These are phyloP conservation scores for Hybognathus amarus DNA, from an alignment of 2,797 vertebrate species.

Conservation along the genomic window DNA sequence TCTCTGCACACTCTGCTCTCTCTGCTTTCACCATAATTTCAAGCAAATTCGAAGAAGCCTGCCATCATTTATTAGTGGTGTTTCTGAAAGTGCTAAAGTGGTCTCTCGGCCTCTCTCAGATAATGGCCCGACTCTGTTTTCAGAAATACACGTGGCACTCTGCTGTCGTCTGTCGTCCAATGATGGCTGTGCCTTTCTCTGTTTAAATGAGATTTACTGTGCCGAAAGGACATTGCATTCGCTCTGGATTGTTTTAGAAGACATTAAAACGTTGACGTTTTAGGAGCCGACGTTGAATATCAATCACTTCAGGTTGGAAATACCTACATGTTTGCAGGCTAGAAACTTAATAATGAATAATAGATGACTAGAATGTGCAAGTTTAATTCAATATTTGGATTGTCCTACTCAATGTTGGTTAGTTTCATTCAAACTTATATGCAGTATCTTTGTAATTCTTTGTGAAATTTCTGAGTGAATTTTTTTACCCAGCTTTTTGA, in stretches of 20 bases:
- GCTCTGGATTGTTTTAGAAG: not conserved
- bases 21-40: constrained; percentile 9
- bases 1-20: not conserved
- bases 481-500: not conserved
- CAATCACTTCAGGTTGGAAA: not conserved
- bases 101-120: not conserved
- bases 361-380: not conserved
- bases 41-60: constrained; percentile 20
- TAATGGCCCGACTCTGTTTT: constrained; percentile 28
- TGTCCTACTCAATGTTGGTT: not conserved
- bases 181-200: not conserved
- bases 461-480: not conserved
- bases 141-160: not conserved
- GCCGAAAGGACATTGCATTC: not conserved
- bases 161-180: not conserved
- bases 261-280: not conserved
- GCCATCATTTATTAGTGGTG: constrained; percentile 12
- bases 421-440: not conserved
- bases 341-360: not conserved
- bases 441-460: not conserved
- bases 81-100: constrained; percentile 33
- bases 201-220: constrained; percentile 16
- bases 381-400: not conserved
- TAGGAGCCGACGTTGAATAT: not conserved
- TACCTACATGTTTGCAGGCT: not conserved